Percentiles rank a stretch among this genome's conserved stretches.
phyloP scores from a whole-genome alignment of 2,888 invertebrate genomes.

The Tuta absoluta region DNA sequence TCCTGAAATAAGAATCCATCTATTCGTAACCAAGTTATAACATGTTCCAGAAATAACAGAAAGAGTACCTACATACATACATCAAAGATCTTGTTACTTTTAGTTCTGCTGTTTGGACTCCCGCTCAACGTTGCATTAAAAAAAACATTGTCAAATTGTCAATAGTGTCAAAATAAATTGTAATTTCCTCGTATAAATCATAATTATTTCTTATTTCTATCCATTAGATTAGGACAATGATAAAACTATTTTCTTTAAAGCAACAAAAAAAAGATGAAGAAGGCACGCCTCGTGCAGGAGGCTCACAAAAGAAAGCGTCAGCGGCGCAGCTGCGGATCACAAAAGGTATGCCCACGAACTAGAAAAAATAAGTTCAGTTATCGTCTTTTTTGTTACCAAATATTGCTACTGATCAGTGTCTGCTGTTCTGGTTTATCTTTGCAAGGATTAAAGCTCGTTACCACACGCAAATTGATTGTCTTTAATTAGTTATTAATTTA shows the following conservation, averaged over 20 bases:
- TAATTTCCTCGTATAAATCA: conserved; percentile 28
- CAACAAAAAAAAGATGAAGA: conserved; percentile 99
- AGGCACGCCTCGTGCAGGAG: conserved; percentile 82
- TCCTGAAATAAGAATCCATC: no score
- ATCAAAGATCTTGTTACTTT: not conserved
- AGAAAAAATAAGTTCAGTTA: conserved; percentile 6
- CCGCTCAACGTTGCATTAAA: conserved; percentile 23
- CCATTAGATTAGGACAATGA: conserved; percentile 86
- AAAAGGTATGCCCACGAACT: conserved; percentile 86
- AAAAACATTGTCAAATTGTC: conserved; percentile 65
- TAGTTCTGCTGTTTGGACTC: not conserved
- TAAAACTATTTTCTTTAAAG: conserved; percentile 98
- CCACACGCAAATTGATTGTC: not conserved
- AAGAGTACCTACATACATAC: no score
- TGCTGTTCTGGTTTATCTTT: not conserved
- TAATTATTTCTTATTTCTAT: conserved; percentile 47
- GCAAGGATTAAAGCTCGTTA: not conserved
- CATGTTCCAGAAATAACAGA: no score
- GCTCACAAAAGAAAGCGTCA: conserved; percentile 95
- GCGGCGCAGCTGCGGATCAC: conserved; percentile 98
- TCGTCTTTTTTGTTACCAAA: not conserved
- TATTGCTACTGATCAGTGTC: not conserved
- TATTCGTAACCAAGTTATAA: no score
- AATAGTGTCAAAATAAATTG: conserved; percentile 63
- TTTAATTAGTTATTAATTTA: no score